Base-by-base conservation (phyloP, 2,113 vertebrate genomes). In the Furnarius figulus region DNA sequence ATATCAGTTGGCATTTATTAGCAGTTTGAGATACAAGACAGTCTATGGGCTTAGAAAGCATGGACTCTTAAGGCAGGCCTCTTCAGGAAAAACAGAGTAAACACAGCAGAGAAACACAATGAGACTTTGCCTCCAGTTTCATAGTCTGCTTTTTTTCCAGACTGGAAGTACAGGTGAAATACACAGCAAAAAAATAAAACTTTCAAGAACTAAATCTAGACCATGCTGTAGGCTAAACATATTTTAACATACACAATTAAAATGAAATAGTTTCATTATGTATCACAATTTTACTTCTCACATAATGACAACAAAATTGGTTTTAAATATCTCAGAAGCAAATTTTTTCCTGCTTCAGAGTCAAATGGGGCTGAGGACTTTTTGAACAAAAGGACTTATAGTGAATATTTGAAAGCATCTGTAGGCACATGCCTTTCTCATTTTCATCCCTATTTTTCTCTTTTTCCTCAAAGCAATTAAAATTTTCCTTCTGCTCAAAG, bases 301-400 rank as follows among this genome's bases (percentile, higher is more conserved):
- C n/a, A 82, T 56, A 89, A 79, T 82, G 84, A 91, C 70, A 89
- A 89, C 10, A 91, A 79, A 87, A 96, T 73, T 72, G 81, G 44
- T 61, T 95, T 87, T 65, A 91, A 87, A 37, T 66, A 66, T 37
- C 71, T 85, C 52, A 79, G 66, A 85, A 91, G 40, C 9, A 61
- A 37, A 1, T 47, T 37, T 78, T 79, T 85, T 66, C 46, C 53
- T 90, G 71, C 62, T 66, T 93, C 82, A 80, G 58, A 90, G 83
- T 66, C n/a, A 90, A 79, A 91, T 0, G 6, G 21, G 55, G 46
- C 39, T 65, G 50, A 78, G 42, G 33, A 72, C 16, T 50, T 94
- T 70, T 58, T 58, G 55, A 94, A 73, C 28, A 76, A 85, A 75
- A 65, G 71, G 58, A 79, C 19, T 66, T 58, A 70, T 5, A 66